Conservation (phyloP, 2,797 vertebrate species). For the Telmatherina bonti region DNA sequence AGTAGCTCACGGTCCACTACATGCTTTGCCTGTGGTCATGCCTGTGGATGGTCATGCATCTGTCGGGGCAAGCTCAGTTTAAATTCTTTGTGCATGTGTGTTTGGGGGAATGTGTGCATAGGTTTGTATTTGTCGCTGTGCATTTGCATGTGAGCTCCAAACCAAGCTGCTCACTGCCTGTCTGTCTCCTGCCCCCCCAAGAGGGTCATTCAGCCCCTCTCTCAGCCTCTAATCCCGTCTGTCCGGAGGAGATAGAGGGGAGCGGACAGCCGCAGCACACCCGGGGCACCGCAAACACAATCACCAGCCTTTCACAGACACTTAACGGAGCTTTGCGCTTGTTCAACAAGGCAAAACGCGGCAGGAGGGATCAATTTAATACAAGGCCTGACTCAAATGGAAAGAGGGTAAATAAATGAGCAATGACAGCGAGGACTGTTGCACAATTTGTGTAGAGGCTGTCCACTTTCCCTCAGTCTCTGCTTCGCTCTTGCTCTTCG, state of each 20-base stretch:
- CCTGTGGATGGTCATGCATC: slow-evolving; percentile 48
- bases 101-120: slow-evolving; percentile 34
- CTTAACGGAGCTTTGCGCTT: slow-evolving; percentile 80
- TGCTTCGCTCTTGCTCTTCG: slow-evolving; percentile 32
- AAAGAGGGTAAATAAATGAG: slow-evolving; percentile 81
- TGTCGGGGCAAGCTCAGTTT: slow-evolving; percentile 45
- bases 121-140: slow-evolving; percentile 41
- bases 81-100: slow-evolving; percentile 29
- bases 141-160: slow-evolving; percentile 51
- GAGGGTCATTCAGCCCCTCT: slow-evolving; percentile 79
- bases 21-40: slow-evolving; percentile 32
- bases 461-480: slow-evolving; percentile 61
- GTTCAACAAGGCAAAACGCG: slow-evolving; percentile 81
- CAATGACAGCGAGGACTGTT: slow-evolving; percentile 73
- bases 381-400: slow-evolving; percentile 75
- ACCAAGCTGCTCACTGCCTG: slow-evolving; percentile 62
- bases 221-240: slow-evolving; percentile 81
- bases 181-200: slow-evolving; percentile 59
- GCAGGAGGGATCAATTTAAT: slow-evolving; percentile 81
- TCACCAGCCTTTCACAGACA: slow-evolving; percentile 80
- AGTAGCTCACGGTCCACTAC: slow-evolving; percentile 34
- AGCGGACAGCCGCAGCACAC: slow-evolving; percentile 66
- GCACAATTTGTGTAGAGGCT: slow-evolving; percentile 69
- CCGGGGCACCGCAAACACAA: slow-evolving; percentile 77
- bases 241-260: slow-evolving; percentile 81